Evolutionary conservation across 2,797 vertebrate species (phyloP).

Genomic region (Myotis findleyi): DNA sequence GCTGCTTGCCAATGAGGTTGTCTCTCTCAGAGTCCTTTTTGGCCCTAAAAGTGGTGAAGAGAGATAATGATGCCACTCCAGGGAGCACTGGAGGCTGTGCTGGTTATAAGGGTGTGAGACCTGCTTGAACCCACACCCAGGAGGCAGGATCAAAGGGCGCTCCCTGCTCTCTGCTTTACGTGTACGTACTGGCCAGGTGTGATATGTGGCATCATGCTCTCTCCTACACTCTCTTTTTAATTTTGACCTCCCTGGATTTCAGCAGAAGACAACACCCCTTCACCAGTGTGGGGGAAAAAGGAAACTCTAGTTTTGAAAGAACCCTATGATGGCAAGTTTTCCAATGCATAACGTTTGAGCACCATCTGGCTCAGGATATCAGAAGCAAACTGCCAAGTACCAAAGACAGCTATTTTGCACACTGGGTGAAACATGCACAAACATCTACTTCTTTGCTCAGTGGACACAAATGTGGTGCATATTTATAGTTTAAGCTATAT

Average conservation of each 20-base stretch:
- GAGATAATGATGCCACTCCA: not conserved
- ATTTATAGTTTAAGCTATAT: not conserved
- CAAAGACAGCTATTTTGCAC: slow-evolving; percentile 40
- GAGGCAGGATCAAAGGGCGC: not conserved
- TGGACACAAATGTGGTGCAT: not conserved
- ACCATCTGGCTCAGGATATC: slow-evolving; percentile 59
- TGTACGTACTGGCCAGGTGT: rapidly evolving
- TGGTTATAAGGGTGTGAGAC: too few species aligned
- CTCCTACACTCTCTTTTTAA: not conserved
- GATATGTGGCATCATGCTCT: not conserved
- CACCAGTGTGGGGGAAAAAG: not conserved
- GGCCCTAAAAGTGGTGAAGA: not conserved
- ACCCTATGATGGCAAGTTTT: not conserved
- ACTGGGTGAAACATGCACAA: not conserved
- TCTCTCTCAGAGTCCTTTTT: not conserved
- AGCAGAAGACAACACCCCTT: not conserved
- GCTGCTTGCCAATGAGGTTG: not conserved
- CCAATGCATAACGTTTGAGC: not conserved
- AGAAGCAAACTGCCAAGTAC: slow-evolving; percentile 59
- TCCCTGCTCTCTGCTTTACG: too few species aligned
- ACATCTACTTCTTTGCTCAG: not conserved
- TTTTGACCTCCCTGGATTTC: not conserved
- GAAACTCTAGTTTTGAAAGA: not conserved
- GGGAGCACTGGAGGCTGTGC: not conserved
- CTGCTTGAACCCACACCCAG: not conserved